phyloP scores from a whole-genome alignment of 2,113 vertebrate species.

The Solenodon paradoxus region DNA sequence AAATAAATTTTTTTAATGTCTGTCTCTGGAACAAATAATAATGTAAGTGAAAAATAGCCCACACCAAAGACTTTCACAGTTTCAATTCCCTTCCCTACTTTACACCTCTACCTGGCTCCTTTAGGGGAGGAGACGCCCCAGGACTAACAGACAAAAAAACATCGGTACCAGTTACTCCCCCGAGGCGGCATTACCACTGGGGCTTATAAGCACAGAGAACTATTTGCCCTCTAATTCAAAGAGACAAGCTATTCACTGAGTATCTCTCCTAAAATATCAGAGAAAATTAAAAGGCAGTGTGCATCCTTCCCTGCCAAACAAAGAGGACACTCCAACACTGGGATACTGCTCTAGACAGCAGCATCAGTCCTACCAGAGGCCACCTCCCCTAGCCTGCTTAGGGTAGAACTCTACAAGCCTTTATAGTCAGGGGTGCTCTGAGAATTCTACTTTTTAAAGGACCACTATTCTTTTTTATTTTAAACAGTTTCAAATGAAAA shows the following conservation, averaged over 20 bases:
- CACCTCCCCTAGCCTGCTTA: background rate
- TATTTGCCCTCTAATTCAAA: background rate
- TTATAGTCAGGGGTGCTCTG: background rate
- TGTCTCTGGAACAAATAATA: background rate
- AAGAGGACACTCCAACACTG: background rate
- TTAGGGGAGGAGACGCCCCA: background rate
- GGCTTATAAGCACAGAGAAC: background rate
- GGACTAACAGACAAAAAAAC: background rate
- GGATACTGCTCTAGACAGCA: background rate
- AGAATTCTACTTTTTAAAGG: conserved; percentile 54
- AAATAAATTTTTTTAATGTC: background rate
- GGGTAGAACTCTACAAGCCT: background rate
- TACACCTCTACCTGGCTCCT: background rate
- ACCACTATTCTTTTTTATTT: background rate
- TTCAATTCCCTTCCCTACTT: background rate
- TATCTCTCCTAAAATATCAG: background rate
- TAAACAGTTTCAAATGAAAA: background rate
- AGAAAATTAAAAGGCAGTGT: background rate
- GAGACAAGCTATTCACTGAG: background rate
- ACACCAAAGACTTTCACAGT: background rate
- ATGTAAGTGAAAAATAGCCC: background rate
- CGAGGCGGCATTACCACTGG: background rate
- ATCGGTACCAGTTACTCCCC: background rate
- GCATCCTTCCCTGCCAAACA: background rate
- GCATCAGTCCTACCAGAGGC: background rate